Base-by-base conservation (phyloP, 2,797 vertebrate species). In the Poeciliopsis turneri region DNA sequence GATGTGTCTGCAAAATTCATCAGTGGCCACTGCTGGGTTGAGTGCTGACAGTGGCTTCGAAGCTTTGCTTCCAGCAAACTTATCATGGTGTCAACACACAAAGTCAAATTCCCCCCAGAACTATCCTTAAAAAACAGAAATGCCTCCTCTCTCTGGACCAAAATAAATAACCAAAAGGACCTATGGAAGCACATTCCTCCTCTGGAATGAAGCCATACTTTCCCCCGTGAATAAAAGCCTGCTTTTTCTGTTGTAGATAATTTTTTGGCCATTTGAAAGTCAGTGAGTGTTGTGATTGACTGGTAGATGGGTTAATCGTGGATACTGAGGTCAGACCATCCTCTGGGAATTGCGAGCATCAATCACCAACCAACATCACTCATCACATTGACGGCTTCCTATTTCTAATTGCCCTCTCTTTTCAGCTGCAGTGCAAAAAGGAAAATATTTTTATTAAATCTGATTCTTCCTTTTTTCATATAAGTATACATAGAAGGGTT, bases 41-140 rank as follows among this genome's bases (percentile, higher is more conserved):
- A 5, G 83, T 23, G 82, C 83, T 84, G 88, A 91, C 84, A 90
- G 84, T 36, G 25, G 84, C 84, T 81, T 78, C 76, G 70, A 77
- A 80, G 72, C 68, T 81, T 82, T n/a, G 33, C 76, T 78, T 92
- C 86, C 88, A 92, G 84, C 80, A 43, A 88, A 88, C 90, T 92
- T 79, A 90, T 92, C 92, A 90, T 75, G 82, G 85, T 91, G 92
- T 93, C 92, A 88, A 88, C 89, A 78, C 88, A 66, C 76, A 45
- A 57, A 83, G 59, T 78, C 72, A 76, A 86, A 83, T 36, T 75
- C 85, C 82, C 87, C 70, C 79, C 43, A 59, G 86, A 87, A 82
- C 77, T 78, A 39, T 88, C 83, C 83, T 79, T 84, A 79, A 88
- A 69, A 81, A 90, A 88, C 82, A 85, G 77, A 90, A 88, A 83